A percentile compares a stretch with the other conserved stretches of the same genome.
Conservation (phyloP, 2,797 vertebrate genomes). For the Pantherophis vulpinus region DNA sequence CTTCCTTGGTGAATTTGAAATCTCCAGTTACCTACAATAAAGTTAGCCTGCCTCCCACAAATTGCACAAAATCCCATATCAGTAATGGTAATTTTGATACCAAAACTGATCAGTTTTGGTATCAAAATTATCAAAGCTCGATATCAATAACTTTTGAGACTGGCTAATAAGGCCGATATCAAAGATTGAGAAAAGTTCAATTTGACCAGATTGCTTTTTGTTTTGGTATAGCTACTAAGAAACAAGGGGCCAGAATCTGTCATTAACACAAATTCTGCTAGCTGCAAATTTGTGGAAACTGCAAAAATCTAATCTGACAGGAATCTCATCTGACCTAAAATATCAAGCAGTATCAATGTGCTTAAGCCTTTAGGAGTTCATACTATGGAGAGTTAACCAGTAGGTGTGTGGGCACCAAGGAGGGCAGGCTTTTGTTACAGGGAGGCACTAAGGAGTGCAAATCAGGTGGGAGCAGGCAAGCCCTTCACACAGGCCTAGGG, state of each 20-base stretch:
- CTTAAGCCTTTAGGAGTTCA: background rate
- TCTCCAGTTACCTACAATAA: background rate
- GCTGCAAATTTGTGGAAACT: background rate
- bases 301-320: too few species aligned
- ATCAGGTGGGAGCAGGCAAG: background rate
- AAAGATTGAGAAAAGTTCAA: background rate
- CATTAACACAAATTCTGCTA: background rate
- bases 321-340: background rate
- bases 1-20: too few species aligned
- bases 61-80: background rate
- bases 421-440: background rate
- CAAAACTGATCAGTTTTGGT: background rate
- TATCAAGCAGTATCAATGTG: background rate
- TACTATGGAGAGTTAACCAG: background rate
- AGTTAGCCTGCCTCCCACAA: background rate
- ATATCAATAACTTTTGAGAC: background rate
- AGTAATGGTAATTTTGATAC: too few species aligned
- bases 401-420: background rate
- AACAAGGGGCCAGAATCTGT: too few species aligned
- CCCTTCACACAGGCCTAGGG: background rate
- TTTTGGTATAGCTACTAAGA: background rate
- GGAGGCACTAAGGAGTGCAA: background rate
- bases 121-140: background rate
- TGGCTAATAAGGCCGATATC: background rate
- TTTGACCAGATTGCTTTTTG: background rate